These are phyloP conservation scores for Pygoscelis adeliae DNA, from an alignment of 2,113 vertebrate species.

Conservation along the genomic window DNA sequence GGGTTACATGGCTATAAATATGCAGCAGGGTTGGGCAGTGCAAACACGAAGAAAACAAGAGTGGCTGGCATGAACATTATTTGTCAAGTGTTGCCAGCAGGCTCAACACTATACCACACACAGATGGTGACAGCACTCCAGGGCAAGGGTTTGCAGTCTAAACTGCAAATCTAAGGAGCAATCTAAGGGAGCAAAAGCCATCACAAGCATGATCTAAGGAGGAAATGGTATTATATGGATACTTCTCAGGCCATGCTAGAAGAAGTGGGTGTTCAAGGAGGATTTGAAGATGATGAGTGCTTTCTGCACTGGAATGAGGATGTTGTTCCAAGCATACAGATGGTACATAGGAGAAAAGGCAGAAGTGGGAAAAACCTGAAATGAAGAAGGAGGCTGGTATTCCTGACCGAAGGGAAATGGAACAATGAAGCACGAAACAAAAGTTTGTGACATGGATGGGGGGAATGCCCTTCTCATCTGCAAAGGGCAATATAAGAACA, in stretches of 20 bases:
- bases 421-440: background rate
- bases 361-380: constrained; percentile 57
- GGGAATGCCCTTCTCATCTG: background rate
- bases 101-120: background rate
- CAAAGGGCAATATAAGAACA: background rate
- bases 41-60: constrained; percentile 27
- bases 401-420: constrained; percentile 11
- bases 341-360: constrained; percentile 37
- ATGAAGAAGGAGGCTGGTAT: constrained; percentile 43
- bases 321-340: constrained; percentile 56
- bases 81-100: constrained; percentile 41
- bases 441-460: background rate
- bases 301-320: constrained; percentile 49
- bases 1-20: constrained; percentile 47
- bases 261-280: constrained; percentile 41
- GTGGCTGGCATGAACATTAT: constrained; percentile 36
- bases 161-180: constrained; percentile 17
- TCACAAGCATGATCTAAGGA: background rate
- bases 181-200: constrained; percentile 43
- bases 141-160: constrained; percentile 15
- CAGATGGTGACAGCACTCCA: constrained; percentile 22
- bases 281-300: constrained; percentile 28
- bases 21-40: constrained; percentile 41
- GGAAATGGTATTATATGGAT: background rate
- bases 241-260: constrained; percentile 45